Conservation (phyloP, 2,888 invertebrate genomes). For the Hypomecis punctinalis region DNA sequence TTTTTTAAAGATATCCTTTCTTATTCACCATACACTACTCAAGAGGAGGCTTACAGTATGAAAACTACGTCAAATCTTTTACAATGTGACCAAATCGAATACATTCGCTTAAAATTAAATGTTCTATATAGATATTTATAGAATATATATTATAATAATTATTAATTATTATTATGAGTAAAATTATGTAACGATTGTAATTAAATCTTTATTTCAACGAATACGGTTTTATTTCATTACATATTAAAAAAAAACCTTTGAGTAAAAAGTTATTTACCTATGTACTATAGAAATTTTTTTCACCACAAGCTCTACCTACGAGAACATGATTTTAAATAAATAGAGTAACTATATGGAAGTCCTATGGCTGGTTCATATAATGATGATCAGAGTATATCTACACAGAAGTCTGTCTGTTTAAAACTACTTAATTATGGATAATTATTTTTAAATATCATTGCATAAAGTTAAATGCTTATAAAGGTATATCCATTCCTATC, state of each 20-base stretch:
- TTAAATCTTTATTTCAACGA: conserved; percentile 83
- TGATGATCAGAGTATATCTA: no score
- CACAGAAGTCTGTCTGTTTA: no score
- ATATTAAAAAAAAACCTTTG: background rate
- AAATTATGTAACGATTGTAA: conserved; percentile 84
- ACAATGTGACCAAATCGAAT: conserved; percentile 83
- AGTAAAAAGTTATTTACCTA: no score
- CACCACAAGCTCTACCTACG: no score
- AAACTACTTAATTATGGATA: no score
- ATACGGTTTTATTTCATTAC: conserved; percentile 53
- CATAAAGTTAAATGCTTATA: no score
- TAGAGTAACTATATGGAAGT: no score
- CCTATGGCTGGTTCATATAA: no score
- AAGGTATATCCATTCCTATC: background rate
- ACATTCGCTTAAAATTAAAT: conserved; percentile 84
- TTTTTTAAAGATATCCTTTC: conserved; percentile 3
- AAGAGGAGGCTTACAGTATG: conserved; percentile 47
- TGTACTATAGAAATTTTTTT: no score
- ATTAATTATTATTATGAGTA: conserved; percentile 82
- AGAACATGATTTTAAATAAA: no score
- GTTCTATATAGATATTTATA: conserved; percentile 84
- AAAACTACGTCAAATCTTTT: conserved; percentile 46
- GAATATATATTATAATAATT: conserved; percentile 75
- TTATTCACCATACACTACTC: conserved; percentile 4
- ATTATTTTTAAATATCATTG: no score